A percentile compares a stretch with the other conserved stretches of the same genome.
phyloP scores from a whole-genome alignment of 2,797 vertebrate species.

The Danio albolineatus region DNA sequence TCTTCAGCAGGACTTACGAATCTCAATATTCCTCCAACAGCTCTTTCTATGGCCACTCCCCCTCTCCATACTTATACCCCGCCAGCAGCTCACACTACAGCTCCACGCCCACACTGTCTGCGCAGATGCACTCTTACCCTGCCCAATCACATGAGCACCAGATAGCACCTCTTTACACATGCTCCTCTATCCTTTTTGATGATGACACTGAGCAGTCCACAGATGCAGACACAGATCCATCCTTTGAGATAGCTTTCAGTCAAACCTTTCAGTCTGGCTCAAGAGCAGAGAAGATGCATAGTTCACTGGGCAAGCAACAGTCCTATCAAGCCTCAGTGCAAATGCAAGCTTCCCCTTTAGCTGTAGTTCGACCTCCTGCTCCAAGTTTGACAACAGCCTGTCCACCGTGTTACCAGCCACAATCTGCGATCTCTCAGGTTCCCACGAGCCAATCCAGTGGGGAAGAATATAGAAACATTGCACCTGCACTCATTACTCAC shows the following conservation, averaged over 20 bases:
- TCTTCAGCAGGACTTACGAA: constrained; percentile 59
- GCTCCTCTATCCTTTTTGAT: constrained; percentile 69
- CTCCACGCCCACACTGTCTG: constrained; percentile 68
- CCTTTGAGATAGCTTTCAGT: constrained; percentile 50
- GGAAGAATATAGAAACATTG: constrained; percentile 30
- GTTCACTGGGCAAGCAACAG: not conserved
- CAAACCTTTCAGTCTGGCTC: constrained; percentile 43
- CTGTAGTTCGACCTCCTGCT: not conserved
- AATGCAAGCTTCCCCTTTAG: constrained; percentile 16
- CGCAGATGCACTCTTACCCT: constrained; percentile 65
- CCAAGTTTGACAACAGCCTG: constrained; percentile 5
- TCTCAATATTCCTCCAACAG: constrained; percentile 67
- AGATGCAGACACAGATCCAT: constrained; percentile 40
- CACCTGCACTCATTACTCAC: constrained; percentile 20
- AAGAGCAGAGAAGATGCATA: not conserved
- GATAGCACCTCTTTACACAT: constrained; percentile 77
- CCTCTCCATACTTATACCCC: constrained; percentile 74
- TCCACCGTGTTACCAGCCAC: constrained; percentile 3
- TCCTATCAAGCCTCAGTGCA: constrained; percentile 3
- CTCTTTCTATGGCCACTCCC: constrained; percentile 62
- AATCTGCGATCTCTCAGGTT: constrained; percentile 2
- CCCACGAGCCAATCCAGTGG: constrained; percentile 6
- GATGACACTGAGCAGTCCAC: constrained; percentile 60
- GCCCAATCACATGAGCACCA: constrained; percentile 65
- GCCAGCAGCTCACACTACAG: constrained; percentile 64